Percentiles rank a stretch among this genome's conserved stretches.
These are phyloP conservation scores for Eremobia ochroleuca DNA, from an alignment of 2,888 invertebrate genomes.

Conservation along the genomic window DNA sequence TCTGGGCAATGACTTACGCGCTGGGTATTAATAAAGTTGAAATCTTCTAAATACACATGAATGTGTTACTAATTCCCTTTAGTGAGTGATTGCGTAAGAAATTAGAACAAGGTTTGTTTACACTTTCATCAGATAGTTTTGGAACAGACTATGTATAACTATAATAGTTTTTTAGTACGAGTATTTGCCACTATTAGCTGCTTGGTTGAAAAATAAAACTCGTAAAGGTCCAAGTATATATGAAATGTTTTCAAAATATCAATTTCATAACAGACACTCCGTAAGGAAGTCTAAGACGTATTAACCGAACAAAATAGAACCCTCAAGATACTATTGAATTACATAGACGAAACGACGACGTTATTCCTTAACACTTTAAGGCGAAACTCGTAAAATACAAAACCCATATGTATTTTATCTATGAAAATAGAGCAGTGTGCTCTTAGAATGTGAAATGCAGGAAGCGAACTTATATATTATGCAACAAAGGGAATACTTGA, in stretches of 20 bases:
- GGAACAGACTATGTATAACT: not conserved
- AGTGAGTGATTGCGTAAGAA: not conserved
- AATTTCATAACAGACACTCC: not conserved
- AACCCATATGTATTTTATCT: slow-evolving; percentile 60
- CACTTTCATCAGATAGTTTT: not conserved
- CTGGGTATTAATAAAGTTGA: no score
- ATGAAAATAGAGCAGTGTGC: slow-evolving; percentile 47
- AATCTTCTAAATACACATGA: no score
- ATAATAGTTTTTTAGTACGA: not conserved
- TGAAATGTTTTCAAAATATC: not conserved
- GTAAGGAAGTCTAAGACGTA: not conserved
- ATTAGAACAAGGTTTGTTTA: not conserved
- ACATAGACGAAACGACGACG: slow-evolving; percentile 9
- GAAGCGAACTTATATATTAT: slow-evolving; percentile 62
- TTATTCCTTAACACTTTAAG: slow-evolving; percentile 49
- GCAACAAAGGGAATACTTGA: slow-evolving; percentile 56
- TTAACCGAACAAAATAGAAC: slow-evolving; percentile 19
- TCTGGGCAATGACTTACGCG: no score
- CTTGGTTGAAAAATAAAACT: not conserved
- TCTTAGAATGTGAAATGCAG: slow-evolving; percentile 50
- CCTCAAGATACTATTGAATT: slow-evolving; percentile 37
- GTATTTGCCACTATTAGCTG: not conserved
- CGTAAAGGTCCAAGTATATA: not conserved
- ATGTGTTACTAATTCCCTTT: not conserved
- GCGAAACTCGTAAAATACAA: slow-evolving; percentile 50